Evolutionary conservation across 2,797 vertebrate species (phyloP).

Genomic region (Artibeus jamaicensis): DNA sequence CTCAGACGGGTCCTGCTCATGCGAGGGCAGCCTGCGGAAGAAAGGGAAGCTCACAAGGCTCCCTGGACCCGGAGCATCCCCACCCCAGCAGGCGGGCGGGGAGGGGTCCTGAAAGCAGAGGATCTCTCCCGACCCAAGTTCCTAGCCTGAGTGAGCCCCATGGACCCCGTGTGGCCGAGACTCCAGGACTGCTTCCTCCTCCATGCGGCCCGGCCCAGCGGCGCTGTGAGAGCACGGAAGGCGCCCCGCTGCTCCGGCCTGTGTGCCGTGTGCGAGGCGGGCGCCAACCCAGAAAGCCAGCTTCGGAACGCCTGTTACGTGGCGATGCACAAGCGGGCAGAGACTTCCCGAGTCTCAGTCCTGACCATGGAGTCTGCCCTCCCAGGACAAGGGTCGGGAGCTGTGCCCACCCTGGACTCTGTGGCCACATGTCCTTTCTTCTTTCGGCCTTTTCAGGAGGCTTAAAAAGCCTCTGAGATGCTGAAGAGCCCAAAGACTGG

Average conservation of each 20-base stretch:
- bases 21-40: slow-evolving; percentile 66
- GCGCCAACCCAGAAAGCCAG: neutral
- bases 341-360: rapidly evolving
- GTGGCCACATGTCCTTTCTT: neutral
- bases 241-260: rapidly evolving
- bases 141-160: neutral
- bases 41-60: slow-evolving; percentile 60
- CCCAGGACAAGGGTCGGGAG: neutral
- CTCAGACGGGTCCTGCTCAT: slow-evolving; percentile 57
- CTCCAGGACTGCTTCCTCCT: neutral
- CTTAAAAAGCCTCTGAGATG: neutral
- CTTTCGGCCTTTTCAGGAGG: neutral
- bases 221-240: neutral
- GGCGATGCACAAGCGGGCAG: no score
- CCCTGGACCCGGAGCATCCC: neutral
- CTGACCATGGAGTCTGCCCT: neutral
- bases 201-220: rapidly evolving
- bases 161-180: rapidly evolving
- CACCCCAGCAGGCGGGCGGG: neutral
- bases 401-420: neutral
- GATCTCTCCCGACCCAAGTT: neutral
- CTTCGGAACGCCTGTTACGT: neutral
- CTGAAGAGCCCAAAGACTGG: neutral
- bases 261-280: neutral
- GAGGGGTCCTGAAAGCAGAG: neutral